Evolutionary conservation across 1,140 invertebrate species (phyloP).

Genomic region (Sesamia nonagrioides): DNA sequence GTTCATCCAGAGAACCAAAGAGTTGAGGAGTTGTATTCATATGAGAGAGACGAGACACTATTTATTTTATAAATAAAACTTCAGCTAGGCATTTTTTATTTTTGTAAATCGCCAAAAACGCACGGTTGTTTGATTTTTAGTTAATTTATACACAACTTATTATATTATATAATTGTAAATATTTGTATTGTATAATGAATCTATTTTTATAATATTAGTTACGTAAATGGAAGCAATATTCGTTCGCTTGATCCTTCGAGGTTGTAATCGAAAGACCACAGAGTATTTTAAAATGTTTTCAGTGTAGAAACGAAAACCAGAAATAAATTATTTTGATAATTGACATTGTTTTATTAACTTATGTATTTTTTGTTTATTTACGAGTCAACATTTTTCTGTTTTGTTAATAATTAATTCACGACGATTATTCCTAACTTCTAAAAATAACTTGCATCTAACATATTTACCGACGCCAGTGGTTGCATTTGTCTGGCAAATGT

Average conservation of each 20-base stretch:
- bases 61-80: constrained; percentile 46
- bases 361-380: constrained; percentile 18
- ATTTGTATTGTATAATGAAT: constrained; percentile 62
- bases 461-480: too few relatives aligned
- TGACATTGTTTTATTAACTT: constrained; percentile 50
- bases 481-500: too few relatives aligned
- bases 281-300: constrained; percentile 62
- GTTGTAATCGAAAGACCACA: constrained; percentile 51
- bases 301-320: constrained; percentile 58
- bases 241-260: constrained; percentile 47
- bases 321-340: constrained; percentile 73
- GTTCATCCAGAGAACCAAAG: constrained; percentile 57
- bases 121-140: constrained; percentile 60
- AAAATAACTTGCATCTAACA: too few relatives aligned
- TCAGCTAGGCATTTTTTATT: constrained; percentile 45
- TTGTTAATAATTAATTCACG: too few relatives aligned
- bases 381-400: too few relatives aligned
- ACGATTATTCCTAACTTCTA: too few relatives aligned
- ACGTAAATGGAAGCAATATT: constrained; percentile 48
- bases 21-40: constrained; percentile 64
- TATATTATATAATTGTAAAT: constrained; percentile 76
- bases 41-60: constrained; percentile 5
- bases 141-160: constrained; percentile 67
- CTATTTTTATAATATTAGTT: constrained; percentile 78
- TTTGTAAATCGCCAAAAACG: constrained; percentile 63